Evolutionary conservation across 2,797 vertebrate species (phyloP), one percentile per base, ranked within the genome.

Genomic region (Erithacus rubecula): DNA sequence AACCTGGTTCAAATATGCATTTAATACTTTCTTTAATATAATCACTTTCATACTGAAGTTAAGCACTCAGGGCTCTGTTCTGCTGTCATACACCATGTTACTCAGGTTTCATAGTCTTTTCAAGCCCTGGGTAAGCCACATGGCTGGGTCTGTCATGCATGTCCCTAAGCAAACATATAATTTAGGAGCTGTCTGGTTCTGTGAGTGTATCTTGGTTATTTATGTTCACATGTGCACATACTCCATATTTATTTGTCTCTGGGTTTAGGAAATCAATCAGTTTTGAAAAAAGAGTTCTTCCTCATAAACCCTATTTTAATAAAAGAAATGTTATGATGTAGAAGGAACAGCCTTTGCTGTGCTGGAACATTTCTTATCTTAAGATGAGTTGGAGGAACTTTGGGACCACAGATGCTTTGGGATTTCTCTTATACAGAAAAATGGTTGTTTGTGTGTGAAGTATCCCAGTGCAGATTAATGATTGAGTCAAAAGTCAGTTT

Each of bases 31-130:
- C 60, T 95, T 89, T 96, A 89, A 79, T 87, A 74, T 65, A 87
- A 95, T 94, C 92, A 65, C 26, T 83, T 96, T 94, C 77, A 84
- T 86, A 74, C 8, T 87, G 65, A 97, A 95, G 30, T 93, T 78
- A 95, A 97, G 87, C 30, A 95, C 64, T 75, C 44, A 59, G 56
- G 41, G 18, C 10, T 95, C 26, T 90, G 22, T 72, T 77, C 39
- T 86, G 24, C 74, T 91, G 39, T 55, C 84, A 30, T 49, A 76
- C 34, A 70, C 23, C 12, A 24, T 79, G 34, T 67, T 75, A 69
- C 34, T 91, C 71, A 64, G 55, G 30, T 84, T 85, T 88, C 39
- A 22, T 14, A 21, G 15, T 37, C 43, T 51, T 74, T 86, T 22
- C 32, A 81, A 84, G 49, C 34, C 32, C 23, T 64, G 63, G 22